Base-by-base conservation (phyloP, 2,113 vertebrate species). In the Gymnobelideus leadbeateri region DNA sequence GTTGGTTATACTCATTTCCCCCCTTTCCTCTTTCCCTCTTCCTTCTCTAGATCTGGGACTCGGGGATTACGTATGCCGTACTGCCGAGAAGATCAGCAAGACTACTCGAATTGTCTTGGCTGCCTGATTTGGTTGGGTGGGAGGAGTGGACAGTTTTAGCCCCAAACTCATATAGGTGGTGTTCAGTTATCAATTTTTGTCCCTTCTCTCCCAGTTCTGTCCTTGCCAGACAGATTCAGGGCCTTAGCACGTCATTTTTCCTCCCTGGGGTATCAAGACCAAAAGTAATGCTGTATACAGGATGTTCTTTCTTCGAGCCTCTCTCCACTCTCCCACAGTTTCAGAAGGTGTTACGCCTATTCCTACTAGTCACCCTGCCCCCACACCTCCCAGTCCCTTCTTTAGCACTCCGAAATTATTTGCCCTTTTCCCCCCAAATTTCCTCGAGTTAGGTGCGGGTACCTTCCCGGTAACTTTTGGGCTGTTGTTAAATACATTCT, bases 381-480 rank as follows among this genome's bases (percentile, higher is more conserved):
- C 3, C 49, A 43, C n/a, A 84, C 2, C 6, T n/a, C n/a, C 19
- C 19, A 43, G 16, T 21, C 68, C n/a, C 19, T 84, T 43, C 16
- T 37, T 84, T 43, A 84, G 19, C 37, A 43, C 1, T 23, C 68
- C 55, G 89, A 91, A 53, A 95, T 95, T 68, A 55, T 89, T 89
- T 61, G 28, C 52, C 25, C 37, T 25, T n/a, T n/a, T 51, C 11
- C 57, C 19, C 19, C 31, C 19, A 51, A 53, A 8, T n/a, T 37
- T 89, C 50, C 31, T 50, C 24, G 9, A 43, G 2, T 61, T 68
- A 91, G 84, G 50, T 54, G 91, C 93, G 52, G 7, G 6, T 7
- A 46, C 37, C 92, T 92, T 93, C 47, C 5, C 93, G 26, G 26
- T 77, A 96, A 98, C 94, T 97, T 96, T 54, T 89, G 84, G 11